Conservation (phyloP, 2,113 vertebrate species). For the Daboia siamensis region DNA sequence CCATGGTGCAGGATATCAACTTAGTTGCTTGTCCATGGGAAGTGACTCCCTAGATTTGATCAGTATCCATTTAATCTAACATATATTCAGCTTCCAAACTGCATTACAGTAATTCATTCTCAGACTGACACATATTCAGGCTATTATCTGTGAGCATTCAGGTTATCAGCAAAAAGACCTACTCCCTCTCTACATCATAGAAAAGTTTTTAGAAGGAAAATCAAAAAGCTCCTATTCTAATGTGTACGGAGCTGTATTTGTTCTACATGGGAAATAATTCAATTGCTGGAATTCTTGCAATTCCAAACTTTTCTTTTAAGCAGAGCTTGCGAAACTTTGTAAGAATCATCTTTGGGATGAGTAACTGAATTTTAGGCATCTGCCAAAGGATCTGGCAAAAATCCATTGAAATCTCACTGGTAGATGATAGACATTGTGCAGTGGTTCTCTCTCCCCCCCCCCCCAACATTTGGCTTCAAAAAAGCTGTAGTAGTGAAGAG, state of each 20-base stretch:
- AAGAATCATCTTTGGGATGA: neutral
- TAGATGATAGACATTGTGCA: neutral
- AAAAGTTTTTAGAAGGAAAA: neutral
- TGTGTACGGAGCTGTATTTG: neutral
- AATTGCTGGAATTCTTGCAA: neutral
- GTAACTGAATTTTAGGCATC: neutral
- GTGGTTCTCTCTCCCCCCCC: no score
- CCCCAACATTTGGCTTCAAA: neutral
- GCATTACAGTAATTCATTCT: neutral
- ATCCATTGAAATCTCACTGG: neutral
- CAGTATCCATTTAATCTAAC: neutral
- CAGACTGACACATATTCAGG: neutral
- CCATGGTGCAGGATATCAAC: neutral
- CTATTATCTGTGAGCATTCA: neutral
- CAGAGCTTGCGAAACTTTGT: neutral
- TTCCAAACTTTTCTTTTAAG: neutral
- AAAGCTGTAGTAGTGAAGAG: neutral
- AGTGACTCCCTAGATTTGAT: neutral
- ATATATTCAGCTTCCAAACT: neutral
- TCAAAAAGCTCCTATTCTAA: neutral
- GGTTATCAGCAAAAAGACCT: neutral
- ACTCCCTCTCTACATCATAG: neutral
- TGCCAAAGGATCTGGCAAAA: neutral
- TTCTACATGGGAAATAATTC: neutral
- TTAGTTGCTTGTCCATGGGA: neutral